These are phyloP conservation scores for Pristionchus pacificus DNA, from an alignment of 1,140 invertebrate species.

Conservation along the genomic window DNA sequence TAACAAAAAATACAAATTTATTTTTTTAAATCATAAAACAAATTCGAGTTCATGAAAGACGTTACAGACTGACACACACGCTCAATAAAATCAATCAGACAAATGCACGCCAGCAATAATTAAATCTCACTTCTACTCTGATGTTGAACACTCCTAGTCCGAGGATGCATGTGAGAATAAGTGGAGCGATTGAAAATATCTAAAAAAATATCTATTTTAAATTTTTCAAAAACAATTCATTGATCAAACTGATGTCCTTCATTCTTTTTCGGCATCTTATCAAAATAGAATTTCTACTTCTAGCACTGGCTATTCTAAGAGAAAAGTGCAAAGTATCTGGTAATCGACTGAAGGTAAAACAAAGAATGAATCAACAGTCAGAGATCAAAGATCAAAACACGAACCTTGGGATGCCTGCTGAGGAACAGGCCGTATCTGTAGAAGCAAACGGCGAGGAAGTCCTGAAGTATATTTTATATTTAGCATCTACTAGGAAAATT, in stretches of 20 bases:
- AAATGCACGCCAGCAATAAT: neutral
- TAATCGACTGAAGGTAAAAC: too few species aligned
- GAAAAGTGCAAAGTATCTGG: too few species aligned
- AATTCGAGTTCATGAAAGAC: neutral
- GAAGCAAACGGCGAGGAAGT: slow-evolving; percentile 42
- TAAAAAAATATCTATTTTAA: neutral
- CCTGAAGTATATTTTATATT: slow-evolving; percentile 45
- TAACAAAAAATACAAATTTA: slow-evolving; percentile 19
- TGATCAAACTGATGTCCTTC: too few species aligned
- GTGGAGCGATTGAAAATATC: slow-evolving; percentile 42
- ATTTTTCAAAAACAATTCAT: neutral
- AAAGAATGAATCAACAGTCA: too few species aligned
- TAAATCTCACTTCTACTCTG: slow-evolving; percentile 37
- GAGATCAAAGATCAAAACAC: too few species aligned
- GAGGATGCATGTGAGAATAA: slow-evolving; percentile 44
- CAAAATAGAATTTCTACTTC: too few species aligned
- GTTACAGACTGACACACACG: slow-evolving; percentile 6
- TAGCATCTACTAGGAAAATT: too few species aligned
- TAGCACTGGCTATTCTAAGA: too few species aligned
- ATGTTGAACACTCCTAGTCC: slow-evolving; percentile 50
- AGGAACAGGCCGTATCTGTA: slow-evolving; percentile 50
- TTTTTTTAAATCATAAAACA: slow-evolving; percentile 5
- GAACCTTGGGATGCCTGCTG: slow-evolving; percentile 39
- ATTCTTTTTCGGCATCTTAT: too few species aligned
- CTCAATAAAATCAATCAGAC: neutral